Conservation (phyloP, 2,797 vertebrate genomes). For the Phoeniculus purpureus region DNA sequence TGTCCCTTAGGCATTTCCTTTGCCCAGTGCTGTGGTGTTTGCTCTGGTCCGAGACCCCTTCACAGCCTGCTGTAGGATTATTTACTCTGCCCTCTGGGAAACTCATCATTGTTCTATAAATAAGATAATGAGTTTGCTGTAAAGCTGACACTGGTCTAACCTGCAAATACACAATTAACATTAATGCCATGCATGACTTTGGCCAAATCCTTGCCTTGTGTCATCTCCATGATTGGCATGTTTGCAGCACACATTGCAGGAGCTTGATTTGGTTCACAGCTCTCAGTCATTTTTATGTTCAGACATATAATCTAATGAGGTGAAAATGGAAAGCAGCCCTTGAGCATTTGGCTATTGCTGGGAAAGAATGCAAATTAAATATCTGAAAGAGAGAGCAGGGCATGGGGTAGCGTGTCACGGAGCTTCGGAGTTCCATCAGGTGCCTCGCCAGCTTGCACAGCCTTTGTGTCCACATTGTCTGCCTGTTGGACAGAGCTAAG, state of each 20-base stretch:
- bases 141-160: conserved; percentile 43
- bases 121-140: conserved; percentile 25
- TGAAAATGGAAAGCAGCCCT: conserved; percentile 73
- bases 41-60: not conserved
- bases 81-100: conserved; percentile 32
- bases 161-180: conserved; percentile 78
- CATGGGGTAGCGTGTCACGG: conserved; percentile 22
- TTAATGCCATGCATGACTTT: conserved; percentile 62
- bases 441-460: conserved; percentile 78
- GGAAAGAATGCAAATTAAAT: conserved; percentile 83
- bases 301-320: conserved; percentile 76
- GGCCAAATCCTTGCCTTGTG: conserved; percentile 76
- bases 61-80: not conserved
- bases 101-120: conserved; percentile 20
- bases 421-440: conserved; percentile 76
- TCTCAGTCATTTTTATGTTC: conserved; percentile 70
- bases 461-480: conserved; percentile 80
- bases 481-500: conserved; percentile 74
- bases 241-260: conserved; percentile 82
- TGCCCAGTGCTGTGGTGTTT: not conserved
- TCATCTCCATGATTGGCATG: conserved; percentile 79
- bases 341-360: conserved; percentile 73
- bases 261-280: conserved; percentile 77
- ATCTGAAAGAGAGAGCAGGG: conserved; percentile 68
- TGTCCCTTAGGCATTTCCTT: not conserved